A percentile compares a stretch with the other conserved stretches of the same genome.
Conservation (phyloP, 1,140 invertebrate species). For the Meloidogyne hapla region DNA sequence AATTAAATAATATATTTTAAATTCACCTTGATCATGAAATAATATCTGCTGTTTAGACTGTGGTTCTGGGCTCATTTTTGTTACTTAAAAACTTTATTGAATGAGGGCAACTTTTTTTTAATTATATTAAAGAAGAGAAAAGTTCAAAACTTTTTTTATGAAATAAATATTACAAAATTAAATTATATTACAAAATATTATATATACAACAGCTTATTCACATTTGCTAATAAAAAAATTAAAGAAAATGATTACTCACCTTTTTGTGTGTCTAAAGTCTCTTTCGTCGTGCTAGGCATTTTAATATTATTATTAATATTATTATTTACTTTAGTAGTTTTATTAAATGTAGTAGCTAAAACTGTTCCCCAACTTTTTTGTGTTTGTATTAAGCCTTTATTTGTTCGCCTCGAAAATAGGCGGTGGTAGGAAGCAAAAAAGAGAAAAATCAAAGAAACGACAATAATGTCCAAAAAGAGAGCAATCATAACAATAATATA, state of each 20-base stretch:
- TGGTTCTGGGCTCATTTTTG: no score
- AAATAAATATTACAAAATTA: not conserved
- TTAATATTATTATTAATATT: not conserved
- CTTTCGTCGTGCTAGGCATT: slow-evolving; percentile 1
- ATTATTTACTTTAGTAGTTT: not conserved
- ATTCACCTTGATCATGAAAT: no score
- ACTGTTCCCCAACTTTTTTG: slow-evolving; percentile 5
- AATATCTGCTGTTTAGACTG: no score
- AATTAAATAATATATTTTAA: no score
- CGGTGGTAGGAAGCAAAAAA: not conserved
- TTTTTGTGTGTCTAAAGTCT: not conserved
- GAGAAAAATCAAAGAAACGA: not conserved
- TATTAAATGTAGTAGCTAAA: not conserved
- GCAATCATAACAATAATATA: not conserved
- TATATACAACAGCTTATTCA: not conserved
- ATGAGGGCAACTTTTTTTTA: no score
- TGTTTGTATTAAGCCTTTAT: not conserved
- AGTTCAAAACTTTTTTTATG: not conserved
- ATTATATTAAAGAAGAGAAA: no score
- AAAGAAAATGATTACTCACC: not conserved
- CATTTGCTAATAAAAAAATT: not conserved
- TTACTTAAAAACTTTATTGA: no score
- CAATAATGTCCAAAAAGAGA: not conserved
- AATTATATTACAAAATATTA: not conserved
- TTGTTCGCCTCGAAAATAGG: not conserved